Evolutionary conservation across 1,140 invertebrate species (phyloP).

Genomic region (Drosophila asahinai): DNA sequence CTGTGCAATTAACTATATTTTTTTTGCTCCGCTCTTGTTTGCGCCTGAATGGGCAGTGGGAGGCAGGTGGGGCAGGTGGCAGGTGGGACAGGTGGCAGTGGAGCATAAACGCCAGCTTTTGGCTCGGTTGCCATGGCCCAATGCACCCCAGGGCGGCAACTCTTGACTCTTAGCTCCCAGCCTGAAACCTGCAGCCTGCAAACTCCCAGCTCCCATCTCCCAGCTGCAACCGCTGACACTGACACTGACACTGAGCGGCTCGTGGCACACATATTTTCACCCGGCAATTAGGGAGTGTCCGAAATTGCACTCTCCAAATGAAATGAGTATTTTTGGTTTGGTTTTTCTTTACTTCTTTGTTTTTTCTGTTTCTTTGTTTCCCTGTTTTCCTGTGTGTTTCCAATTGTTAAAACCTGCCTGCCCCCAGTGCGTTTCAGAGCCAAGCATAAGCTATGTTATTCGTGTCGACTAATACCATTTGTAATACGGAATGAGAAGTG

Average conservation of each 20-base stretch:
- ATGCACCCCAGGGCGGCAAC: constrained; percentile 49
- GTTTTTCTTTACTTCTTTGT: constrained; percentile 6
- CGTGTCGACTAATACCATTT: not conserved
- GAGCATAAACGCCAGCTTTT: constrained; percentile 41
- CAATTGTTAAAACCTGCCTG: not conserved
- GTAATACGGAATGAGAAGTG: not conserved
- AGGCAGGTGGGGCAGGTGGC: constrained; percentile 13
- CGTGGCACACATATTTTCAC: constrained; percentile 65
- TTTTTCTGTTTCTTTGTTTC: not conserved
- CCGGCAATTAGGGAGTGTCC: constrained; percentile 54
- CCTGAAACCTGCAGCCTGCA: not conserved
- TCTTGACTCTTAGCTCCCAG: not conserved
- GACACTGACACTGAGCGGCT: constrained; percentile 29
- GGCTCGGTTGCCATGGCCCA: constrained; percentile 35
- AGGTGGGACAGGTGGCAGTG: constrained; percentile 27
- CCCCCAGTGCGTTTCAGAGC: constrained; percentile 21
- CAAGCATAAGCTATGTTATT: not conserved
- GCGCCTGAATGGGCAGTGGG: constrained; percentile 46
- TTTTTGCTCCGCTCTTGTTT: constrained; percentile 35
- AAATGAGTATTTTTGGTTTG: constrained; percentile 19
- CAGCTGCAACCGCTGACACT: constrained; percentile 17
- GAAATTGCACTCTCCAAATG: constrained; percentile 19
- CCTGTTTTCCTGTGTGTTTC: constrained; percentile 29
- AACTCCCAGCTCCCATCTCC: not conserved
- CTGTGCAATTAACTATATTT: constrained; percentile 61